Base-by-base conservation (phyloP, 1,140 invertebrate genomes). In the Chymomyza costata region DNA sequence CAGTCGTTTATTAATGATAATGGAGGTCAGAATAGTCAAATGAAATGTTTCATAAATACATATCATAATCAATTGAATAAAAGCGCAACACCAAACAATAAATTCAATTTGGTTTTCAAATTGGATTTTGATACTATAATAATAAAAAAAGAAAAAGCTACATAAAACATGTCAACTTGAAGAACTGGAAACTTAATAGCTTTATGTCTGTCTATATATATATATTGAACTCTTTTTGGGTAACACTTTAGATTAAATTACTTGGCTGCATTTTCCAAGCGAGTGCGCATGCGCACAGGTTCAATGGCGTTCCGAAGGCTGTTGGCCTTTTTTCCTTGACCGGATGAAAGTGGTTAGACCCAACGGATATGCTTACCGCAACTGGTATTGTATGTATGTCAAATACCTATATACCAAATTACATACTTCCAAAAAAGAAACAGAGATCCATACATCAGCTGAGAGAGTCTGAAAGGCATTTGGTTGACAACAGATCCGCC, bases 21-120 rank as follows among this genome's bases (percentile, higher is more conserved):
- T 78, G 67, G 71, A 82, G 78, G 78, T 82, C 78, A 82, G 43
- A 71, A 35, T 62, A 60, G 78, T 82, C 78, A 82, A 82, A 76
- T 53, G 65, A 64, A 76, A 63, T 73, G 78, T 73, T 63, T 56
- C 54, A 73, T 61, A 81, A 81, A 76, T 81, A n/a, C n/a, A 50
- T 14, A 67, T 66, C 71, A 61, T 76, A 82, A 82, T 76, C 66
- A 82, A 82, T 82, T 82, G 46, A 50, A 50, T 50, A 52, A 51
- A 50, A n/a, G n/a, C n/a, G 46, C 47, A 61, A 35, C 45, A 10
- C 16, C 13, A 17, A 44, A 37, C 37, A 50, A 40, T 54, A 48
- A 55, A 70, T 68, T 52, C 28, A 53, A 65, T 55, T 69, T 49
- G 41, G 64, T 37, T 53, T 46, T 14, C 18, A 15, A 54, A 48